phyloP scores from a whole-genome alignment of 2,797 vertebrate species.

The Sparus aurata region DNA sequence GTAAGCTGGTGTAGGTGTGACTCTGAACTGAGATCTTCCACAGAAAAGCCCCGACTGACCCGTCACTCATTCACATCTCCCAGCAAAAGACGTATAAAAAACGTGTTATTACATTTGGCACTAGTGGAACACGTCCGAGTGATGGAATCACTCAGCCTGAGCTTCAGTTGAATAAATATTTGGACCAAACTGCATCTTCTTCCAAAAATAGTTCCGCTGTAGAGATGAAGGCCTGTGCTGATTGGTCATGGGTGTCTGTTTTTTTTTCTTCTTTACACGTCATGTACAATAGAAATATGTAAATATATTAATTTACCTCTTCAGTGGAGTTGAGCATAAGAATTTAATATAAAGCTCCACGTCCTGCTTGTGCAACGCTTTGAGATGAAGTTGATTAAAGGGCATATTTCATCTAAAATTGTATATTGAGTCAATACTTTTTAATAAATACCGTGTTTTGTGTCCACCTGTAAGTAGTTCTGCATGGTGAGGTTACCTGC shows the following conservation, averaged over 20 bases:
- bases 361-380: slow-evolving; percentile 36
- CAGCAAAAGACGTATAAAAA: slow-evolving; percentile 40
- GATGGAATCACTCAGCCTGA: slow-evolving; percentile 62
- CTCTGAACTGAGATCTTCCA: slow-evolving; percentile 27
- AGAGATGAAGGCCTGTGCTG: slow-evolving; percentile 29
- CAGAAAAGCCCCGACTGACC: slow-evolving; percentile 34
- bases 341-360: slow-evolving; percentile 4
- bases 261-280: slow-evolving; percentile 16
- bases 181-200: slow-evolving; percentile 41
- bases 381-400: slow-evolving; percentile 47
- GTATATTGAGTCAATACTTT: not conserved
- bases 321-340: slow-evolving; percentile 12
- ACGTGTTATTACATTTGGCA: slow-evolving; percentile 73
- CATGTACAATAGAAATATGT: slow-evolving; percentile 33
- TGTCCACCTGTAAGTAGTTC: not conserved
- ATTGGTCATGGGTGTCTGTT: slow-evolving; percentile 1
- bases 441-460: not conserved
- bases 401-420: slow-evolving; percentile 21
- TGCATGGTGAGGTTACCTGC: not conserved
- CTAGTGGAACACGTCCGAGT: slow-evolving; percentile 61
- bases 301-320: slow-evolving; percentile 9
- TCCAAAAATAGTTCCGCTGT: slow-evolving; percentile 35
- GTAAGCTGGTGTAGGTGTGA: slow-evolving; percentile 72
- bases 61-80: slow-evolving; percentile 42
- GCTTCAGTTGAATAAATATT: slow-evolving; percentile 48